phyloP scores from a whole-genome alignment of 2,888 invertebrate genomes.

The Tanytarsus gracilentus region DNA sequence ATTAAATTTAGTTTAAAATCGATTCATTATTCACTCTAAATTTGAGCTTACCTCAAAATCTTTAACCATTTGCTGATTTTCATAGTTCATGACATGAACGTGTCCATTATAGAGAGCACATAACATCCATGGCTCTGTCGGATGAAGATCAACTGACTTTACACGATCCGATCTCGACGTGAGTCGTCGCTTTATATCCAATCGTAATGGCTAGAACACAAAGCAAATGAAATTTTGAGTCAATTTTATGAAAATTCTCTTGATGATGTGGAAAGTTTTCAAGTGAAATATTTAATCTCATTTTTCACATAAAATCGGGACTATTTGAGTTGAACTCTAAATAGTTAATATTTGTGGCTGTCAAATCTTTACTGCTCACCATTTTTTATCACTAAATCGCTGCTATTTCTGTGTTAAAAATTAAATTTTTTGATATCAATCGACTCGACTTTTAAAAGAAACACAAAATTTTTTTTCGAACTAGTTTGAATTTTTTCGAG shows the following conservation, averaged over 20 bases:
- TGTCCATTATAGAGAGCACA: conserved; percentile 98
- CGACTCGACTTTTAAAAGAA: background rate
- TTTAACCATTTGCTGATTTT: conserved; percentile 81
- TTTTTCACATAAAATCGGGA: background rate
- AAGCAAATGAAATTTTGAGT: background rate
- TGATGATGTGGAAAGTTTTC: conserved; percentile 22
- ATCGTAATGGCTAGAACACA: conserved; percentile 70
- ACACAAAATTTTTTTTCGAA: background rate
- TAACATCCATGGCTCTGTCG: conserved; percentile 96
- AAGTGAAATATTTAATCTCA: background rate
- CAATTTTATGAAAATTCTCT: background rate
- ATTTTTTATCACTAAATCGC: background rate
- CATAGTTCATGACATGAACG: conserved; percentile 99
- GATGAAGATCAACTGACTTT: conserved; percentile 96
- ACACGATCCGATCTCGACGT: conserved; percentile 97
- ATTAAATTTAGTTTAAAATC: background rate
- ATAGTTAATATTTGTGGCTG: background rate
- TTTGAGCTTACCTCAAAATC: conserved; percentile 62
- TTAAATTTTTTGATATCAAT: background rate
- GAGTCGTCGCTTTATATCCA: conserved; percentile 96
- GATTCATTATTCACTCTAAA: background rate
- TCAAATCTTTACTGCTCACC: background rate
- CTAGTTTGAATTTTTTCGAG: background rate
- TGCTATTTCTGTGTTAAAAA: background rate
- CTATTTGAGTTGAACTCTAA: background rate